Conservation (phyloP, 2,113 vertebrate species). For the Bos javanicus region DNA sequence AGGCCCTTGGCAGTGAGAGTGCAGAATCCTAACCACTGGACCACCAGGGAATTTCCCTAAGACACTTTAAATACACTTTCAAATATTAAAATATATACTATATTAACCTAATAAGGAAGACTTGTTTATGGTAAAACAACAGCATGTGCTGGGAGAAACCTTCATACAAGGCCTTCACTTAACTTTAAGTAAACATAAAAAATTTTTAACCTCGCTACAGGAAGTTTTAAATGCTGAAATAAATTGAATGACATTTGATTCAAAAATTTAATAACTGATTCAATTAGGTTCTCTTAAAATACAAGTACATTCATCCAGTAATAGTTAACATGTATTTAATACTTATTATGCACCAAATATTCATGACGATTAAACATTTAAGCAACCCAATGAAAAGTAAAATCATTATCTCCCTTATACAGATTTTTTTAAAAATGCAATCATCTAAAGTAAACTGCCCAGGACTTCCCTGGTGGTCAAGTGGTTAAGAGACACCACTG, state of each 20-base stretch:
- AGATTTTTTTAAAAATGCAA: not conserved
- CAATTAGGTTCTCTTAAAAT: not conserved
- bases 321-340: not conserved
- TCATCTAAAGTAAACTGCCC: not conserved
- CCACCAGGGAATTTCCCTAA: not conserved
- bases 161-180: not conserved
- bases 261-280: not conserved
- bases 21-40: not conserved
- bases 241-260: not conserved
- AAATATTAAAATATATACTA: not conserved
- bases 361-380: not conserved
- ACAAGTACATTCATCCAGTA: not conserved
- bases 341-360: not conserved
- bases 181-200: not conserved
- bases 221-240: not conserved
- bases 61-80: not conserved
- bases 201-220: not conserved
- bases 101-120: not conserved
- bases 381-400: not conserved
- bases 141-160: not conserved
- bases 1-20: not conserved
- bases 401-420: not conserved
- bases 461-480: not conserved
- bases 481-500: not conserved
- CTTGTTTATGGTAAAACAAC: not conserved